Evolutionary conservation across 2,797 vertebrate genomes (phyloP), one percentile per base, ranked within the genome.

Genomic region (Calcarius lapponicus): DNA sequence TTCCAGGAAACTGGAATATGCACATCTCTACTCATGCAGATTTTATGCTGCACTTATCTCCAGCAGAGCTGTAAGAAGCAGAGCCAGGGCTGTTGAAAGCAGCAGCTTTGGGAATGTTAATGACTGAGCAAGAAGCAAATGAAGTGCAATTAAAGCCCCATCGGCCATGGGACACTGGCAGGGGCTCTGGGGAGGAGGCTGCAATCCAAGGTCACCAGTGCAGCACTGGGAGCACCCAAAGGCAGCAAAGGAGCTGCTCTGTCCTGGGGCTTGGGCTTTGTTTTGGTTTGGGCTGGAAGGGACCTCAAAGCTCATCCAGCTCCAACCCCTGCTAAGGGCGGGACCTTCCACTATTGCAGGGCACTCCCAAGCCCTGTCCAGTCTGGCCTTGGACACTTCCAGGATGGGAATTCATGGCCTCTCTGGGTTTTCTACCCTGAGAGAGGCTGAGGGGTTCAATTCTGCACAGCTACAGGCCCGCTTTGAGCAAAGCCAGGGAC

Each of bases 401-500:
- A 74, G 47, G 54, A 8, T 32, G 26, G 53, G 54, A 53, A 40
- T 24, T 29, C 42, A 10, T 0, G 3, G 31, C 62, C 12, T 28
- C 34, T 42, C 26, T 18, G 31, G 13, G 31, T 25, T 53, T 66
- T 11, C 21, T 7, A 26, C 17, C 40, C 53, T 5, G 8, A 19
- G 8, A 43, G 40, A 60, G n/a, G 70, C 32, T 4, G 19, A 47
- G 22, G 21, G 57, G 25, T 21, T 85, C 64, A 8, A 5, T 40
- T 58, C 61, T 58, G 47, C 2, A 0, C 43, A 15, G 5, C 18
- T 28, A 9, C 6, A 32, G 31, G 36, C 24, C 8, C 0, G 1
- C 20, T 53, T 7, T 8, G 56, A 70, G 72, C 76, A 80, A 32
- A 58, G 42, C 14, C 26, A 78, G n/a, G 0, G 10, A 36, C 28